phyloP scores from a whole-genome alignment of 2,888 invertebrate genomes.

The Drosophila kanekoi region DNA sequence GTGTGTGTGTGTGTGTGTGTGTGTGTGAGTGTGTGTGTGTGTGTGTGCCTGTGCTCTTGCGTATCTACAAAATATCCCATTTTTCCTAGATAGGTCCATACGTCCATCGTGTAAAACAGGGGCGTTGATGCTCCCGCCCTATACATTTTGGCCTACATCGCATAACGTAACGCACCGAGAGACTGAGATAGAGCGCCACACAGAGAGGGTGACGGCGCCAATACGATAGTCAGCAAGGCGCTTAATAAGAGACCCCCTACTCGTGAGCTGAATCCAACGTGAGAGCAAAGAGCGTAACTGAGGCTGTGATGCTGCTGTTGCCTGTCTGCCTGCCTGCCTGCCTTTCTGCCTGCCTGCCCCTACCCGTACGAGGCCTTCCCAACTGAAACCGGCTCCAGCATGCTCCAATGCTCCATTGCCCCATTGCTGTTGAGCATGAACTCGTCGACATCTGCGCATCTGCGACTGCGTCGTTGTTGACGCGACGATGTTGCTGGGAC shows the following conservation, averaged over 20 bases:
- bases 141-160: constrained; percentile 52
- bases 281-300: constrained; percentile 9
- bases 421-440: constrained; percentile 41
- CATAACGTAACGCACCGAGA: constrained; percentile 16
- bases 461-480: constrained; percentile 42
- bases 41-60: constrained; percentile 9
- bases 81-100: constrained; percentile 49
- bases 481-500: constrained; percentile 22
- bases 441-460: constrained; percentile 21
- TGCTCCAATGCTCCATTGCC: constrained; percentile 44
- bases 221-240: constrained; percentile 37
- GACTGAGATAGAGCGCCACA: constrained; percentile 2
- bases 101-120: constrained; percentile 46
- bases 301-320: constrained; percentile 11
- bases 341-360: not conserved
- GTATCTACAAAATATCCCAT: constrained; percentile 58
- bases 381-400: constrained; percentile 33
- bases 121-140: constrained; percentile 47
- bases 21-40: not conserved
- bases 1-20: constrained; percentile 5
- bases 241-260: constrained; percentile 40
- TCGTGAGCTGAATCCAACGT: constrained; percentile 34
- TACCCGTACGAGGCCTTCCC: constrained; percentile 16
- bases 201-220: constrained; percentile 5
- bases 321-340: not conserved